Conservation (phyloP, 2,113 vertebrate genomes). For the Psittacara wagleri region DNA sequence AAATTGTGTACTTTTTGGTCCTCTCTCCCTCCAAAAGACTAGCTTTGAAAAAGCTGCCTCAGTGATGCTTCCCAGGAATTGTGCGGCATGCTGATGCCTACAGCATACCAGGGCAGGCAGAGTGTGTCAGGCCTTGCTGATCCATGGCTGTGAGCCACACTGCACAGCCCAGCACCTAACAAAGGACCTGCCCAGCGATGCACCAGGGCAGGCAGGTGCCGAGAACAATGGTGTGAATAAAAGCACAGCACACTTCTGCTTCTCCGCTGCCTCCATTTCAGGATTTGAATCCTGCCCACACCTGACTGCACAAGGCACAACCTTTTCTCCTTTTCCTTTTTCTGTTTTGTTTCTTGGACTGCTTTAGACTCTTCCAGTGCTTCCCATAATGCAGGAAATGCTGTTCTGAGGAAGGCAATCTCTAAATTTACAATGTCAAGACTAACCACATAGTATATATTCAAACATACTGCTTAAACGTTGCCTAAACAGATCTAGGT, state of each 20-base stretch:
- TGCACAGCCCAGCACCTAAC: rapidly evolving
- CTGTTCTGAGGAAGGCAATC: not conserved
- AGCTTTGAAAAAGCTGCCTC: not conserved
- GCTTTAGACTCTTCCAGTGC: not conserved
- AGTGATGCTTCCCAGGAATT: not conserved
- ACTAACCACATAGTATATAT: not conserved
- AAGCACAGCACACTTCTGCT: not conserved
- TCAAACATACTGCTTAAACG: not conserved
- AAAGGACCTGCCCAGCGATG: not conserved
- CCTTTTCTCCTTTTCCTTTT: not conserved
- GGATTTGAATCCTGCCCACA: not conserved
- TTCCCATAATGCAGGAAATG: not conserved
- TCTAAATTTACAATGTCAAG: not conserved
- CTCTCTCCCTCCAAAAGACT: not conserved
- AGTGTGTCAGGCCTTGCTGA: not conserved
- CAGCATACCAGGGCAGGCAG: not conserved
- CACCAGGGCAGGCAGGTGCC: not conserved
- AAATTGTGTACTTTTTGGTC: not conserved
- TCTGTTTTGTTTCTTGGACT: not conserved
- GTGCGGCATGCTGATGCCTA: not conserved
- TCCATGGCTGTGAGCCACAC: not conserved
- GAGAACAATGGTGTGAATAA: not conserved
- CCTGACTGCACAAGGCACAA: not conserved
- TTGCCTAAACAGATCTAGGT: not conserved
- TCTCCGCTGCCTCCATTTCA: not conserved